Evolutionary conservation across 2,888 invertebrate genomes (phyloP), one percentile per base, ranked within the genome.

Genomic region (Drosophila paracracens): DNA sequence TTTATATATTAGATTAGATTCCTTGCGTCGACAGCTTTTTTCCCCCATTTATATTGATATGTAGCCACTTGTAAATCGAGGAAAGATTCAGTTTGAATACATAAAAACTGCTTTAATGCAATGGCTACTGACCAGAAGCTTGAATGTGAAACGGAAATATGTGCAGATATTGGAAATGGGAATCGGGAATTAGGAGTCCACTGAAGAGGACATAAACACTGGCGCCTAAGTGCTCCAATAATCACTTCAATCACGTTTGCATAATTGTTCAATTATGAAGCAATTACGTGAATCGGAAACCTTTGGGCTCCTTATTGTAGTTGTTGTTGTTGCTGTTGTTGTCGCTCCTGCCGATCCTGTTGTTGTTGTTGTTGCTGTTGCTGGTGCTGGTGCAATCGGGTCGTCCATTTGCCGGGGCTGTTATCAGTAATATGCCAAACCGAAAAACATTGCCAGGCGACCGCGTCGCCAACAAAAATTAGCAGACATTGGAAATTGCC

Each of bases 161-260:
- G n/a, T 25, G 43, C n/a, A 13, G 7, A 46, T 46, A 46, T 46
- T 27, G n/a, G 58, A 35, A 69, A 63, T 48, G 65, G 79, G 76
- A 75, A 76, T 60, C 48, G 62, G 68, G 59, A 59, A 43, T 62
- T 36, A 43, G 69, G 48, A 64, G 54, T 46, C 58, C 54, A 48
- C 43, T 57, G 66, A 66, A 7, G 57, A 63, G 67, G 74, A 78
- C 63, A 86, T 72, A 87, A 83, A 81, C 85, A 86, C 60, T 67
- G 76, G 64, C 74, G 70, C 85, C 84, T 89, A 88, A 88, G 88
- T 82, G 88, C 74, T 69, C 80, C 80, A 80, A 88, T 85, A 85
- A 85, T 85, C 85, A 88, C 85, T 85, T 89, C 88, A 85, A 89
- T 89, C 90, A 86, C 79, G 90, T 86, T 88, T 88, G 88, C 90